These are phyloP conservation scores for Bradysia coprophila DNA, from an alignment of 1,140 invertebrate species.

Conservation along the genomic window DNA sequence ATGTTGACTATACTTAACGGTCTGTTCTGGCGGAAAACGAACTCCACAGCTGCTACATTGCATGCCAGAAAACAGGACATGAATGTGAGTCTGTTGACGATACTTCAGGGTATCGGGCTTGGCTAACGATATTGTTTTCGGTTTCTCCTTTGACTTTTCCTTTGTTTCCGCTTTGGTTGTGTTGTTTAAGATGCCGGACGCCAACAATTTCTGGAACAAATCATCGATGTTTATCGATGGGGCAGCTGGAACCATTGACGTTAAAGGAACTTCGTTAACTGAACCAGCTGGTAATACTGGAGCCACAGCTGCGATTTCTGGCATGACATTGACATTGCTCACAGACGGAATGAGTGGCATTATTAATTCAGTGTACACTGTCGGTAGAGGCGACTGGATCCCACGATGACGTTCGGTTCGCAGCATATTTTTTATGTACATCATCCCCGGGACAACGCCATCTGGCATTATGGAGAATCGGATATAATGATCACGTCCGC, in stretches of 20 bases:
- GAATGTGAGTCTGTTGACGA: slow-evolving; percentile 44
- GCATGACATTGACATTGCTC: no score
- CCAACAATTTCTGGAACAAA: slow-evolving; percentile 64
- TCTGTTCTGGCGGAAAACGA: slow-evolving; percentile 72
- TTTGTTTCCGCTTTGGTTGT: slow-evolving; percentile 6
- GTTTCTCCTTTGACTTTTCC: slow-evolving; percentile 12
- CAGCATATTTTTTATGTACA: slow-evolving; percentile 49
- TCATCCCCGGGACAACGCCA: slow-evolving; percentile 44
- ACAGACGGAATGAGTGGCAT: no score
- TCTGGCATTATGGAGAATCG: slow-evolving; percentile 62
- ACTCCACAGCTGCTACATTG: slow-evolving; percentile 90
- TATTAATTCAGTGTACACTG: background rate
- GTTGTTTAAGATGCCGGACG: slow-evolving; percentile 56
- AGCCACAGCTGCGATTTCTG: no score
- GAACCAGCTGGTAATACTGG: background rate
- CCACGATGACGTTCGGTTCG: background rate
- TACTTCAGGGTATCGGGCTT: slow-evolving; percentile 59
- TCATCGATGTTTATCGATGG: slow-evolving; percentile 51
- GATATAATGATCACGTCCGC: slow-evolving; percentile 65
- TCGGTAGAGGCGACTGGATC: background rate
- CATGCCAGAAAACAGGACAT: slow-evolving; percentile 63
- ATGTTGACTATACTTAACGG: slow-evolving; percentile 77
- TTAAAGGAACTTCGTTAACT: slow-evolving; percentile 9
- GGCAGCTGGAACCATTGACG: slow-evolving; percentile 13
- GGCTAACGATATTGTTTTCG: slow-evolving; percentile 38